These are phyloP conservation scores for Alentia gelatinosa DNA, from an alignment of 2,888 invertebrate genomes.

Conservation along the genomic window DNA sequence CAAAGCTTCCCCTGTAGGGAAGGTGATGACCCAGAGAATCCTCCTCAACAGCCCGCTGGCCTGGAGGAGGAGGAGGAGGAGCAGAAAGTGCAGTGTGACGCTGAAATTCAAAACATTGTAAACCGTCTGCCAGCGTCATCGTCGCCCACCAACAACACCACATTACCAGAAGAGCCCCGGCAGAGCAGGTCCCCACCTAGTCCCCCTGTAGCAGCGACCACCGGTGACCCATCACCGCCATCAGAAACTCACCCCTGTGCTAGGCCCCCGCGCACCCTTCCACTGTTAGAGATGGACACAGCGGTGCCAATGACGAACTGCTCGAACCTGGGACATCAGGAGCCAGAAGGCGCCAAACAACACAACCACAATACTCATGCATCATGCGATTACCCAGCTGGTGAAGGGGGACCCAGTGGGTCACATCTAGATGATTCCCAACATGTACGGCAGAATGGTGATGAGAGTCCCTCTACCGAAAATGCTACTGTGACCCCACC, in stretches of 20 bases:
- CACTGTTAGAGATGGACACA: too few species aligned
- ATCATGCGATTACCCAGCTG: not conserved
- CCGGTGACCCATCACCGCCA: not conserved
- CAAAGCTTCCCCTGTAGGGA: not conserved
- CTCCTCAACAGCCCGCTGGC: not conserved
- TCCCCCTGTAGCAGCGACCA: not conserved
- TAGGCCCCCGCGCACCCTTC: too few species aligned
- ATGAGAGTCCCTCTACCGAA: not conserved
- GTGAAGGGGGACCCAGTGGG: not conserved
- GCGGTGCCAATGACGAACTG: not conserved
- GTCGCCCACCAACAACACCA: not conserved
- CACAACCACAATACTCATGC: conserved; percentile 33
- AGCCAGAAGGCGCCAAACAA: not conserved
- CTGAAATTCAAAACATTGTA: too few species aligned
- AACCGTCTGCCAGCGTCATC: too few species aligned
- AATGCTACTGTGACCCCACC: not conserved
- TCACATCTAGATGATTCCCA: not conserved
- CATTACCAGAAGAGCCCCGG: not conserved
- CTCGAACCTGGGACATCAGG: not conserved
- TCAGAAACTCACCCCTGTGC: not conserved
- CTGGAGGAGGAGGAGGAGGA: not conserved
- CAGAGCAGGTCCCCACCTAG: not conserved
- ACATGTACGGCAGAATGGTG: not conserved
- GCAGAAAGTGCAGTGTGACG: too few species aligned
- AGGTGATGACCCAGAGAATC: not conserved